Evolutionary conservation across 2,888 invertebrate genomes (phyloP), one percentile per base, ranked within the genome.

Genomic region (Caenorhabditis zanzibari): DNA sequence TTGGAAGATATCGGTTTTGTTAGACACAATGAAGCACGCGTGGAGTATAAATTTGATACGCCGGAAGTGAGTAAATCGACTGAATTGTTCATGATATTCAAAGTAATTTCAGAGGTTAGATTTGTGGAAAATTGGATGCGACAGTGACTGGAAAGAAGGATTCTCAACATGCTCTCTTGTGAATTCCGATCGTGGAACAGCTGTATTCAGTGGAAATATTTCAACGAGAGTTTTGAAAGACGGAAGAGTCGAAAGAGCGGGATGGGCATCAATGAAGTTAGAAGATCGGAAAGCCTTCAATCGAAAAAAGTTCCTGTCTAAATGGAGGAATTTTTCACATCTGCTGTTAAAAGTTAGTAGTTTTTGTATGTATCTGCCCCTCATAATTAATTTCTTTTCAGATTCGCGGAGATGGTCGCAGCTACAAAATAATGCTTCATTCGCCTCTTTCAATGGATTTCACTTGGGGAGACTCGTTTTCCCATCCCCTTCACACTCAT

Each of bases 401-500:
- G 91, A 87, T 92, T 28, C 94, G 98, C 86, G 99, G 99, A 0
- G 99, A 99, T 93, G 99, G 99, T 3, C 94, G 99, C 75, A 95
- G 95, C 1, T 99, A 98, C 93, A 93, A 96, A 88, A 92, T 99
- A 35, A 96, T 96, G 93, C 93, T 98, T 69, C 94, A 95, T 63
- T 94, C 95, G 0, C 95, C 95, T 90, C 96, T 95, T 2, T 95
- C 94, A 88, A 95, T 95, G 90, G 98, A 98, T 93, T 93, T 97
- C 35, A 94, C 94, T n/a, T 97, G 96, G 96, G 95, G 96, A 92
- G 96, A 97, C 93, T 94, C 95, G 19, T 96, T 95, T 92, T 95
- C 95, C 90, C 98, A 95, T 93, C 95, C 95, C 0, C 93, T 99
- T 5, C 96, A 95, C 92, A 99, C 99, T 0, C 95, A 97, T 93